These are phyloP conservation scores for Campylomormyrus tamandua DNA, from an alignment of 2,113 vertebrate species.

Conservation along the genomic window DNA sequence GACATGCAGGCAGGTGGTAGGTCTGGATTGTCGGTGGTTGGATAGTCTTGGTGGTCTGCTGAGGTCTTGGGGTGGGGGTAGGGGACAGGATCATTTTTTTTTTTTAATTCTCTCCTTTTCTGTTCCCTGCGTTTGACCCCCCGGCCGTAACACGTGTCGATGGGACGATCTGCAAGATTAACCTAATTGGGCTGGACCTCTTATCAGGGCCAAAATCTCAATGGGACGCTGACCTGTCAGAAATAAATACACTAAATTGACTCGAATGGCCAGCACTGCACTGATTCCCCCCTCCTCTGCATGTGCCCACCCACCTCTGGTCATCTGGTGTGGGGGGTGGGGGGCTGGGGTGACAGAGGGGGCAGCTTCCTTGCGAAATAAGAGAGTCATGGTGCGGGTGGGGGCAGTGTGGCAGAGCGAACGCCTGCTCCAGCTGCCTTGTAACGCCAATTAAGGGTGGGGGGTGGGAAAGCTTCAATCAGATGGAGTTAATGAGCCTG, in stretches of 20 bases:
- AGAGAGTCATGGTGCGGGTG: not conserved
- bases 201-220: constrained; percentile 42
- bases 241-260: constrained; percentile 43
- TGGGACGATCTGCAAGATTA: constrained; percentile 21
- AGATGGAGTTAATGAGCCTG: constrained; percentile 11
- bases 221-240: constrained; percentile 40
- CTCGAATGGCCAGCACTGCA: constrained; percentile 28
- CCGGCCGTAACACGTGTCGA: constrained; percentile 22
- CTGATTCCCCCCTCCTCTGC: constrained; percentile 17
- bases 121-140: not conserved
- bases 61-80: not conserved
- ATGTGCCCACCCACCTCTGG: constrained; percentile 4
- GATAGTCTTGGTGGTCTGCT: not conserved
- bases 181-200: constrained; percentile 37
- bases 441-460: constrained; percentile 14
- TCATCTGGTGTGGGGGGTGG: constrained; percentile 31
- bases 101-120: not conserved
- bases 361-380: constrained; percentile 23
- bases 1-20: not conserved
- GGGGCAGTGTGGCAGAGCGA: not conserved
- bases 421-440: constrained; percentile 9
- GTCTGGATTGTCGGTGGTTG: not conserved
- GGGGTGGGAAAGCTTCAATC: constrained; percentile 3
- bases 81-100: not conserved
- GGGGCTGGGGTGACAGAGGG: constrained; percentile 31